Evolutionary conservation across 1,140 invertebrate genomes (phyloP), one percentile per base, ranked within the genome.

Genomic region (Hirudo medicinalis): DNA sequence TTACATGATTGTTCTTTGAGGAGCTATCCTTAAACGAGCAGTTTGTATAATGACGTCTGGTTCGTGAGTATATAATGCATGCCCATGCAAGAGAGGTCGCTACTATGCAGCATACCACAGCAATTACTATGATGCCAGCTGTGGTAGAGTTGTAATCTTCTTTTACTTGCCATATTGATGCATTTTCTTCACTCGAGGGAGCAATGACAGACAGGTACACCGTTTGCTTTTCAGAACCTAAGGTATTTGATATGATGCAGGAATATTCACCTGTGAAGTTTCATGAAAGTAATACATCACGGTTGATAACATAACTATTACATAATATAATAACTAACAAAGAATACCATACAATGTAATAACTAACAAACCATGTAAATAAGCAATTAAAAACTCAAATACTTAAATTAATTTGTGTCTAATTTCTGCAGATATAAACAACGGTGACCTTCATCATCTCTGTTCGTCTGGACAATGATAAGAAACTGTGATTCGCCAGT

Each of bases 1-100:
- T 17, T 49, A 49, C 11, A 13, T 49, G 43, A 49, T 17, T 49
- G 43, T 49, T 49, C 43, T 49, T 49, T 49, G 43, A 49, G 3
- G 43, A 49, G 4, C 11, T 49, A 49, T 49, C 43, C 43, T 49
- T 49, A 49, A 49, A 17, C 15, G 13, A 49, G 43, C 43, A 49
- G 43, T 11, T 11, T 49, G 43, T 49, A 17, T 49, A 49, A 49
- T 22, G 57, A 82, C 0, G 90, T 91, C 76, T 92, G 89, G 29
- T 63, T 32, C 29, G 22, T 32, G 57, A 25, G 79, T 94, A 93
- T 76, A 94, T 93, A 72, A 94, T 89, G 9, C 91, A 87, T 17
- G 93, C 90, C 92, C 92, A 95, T 36, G 94, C 86, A 17, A 92
- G 85, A 0, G 91, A 94, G 5, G 91, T 94, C 6, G 88, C 86